These are phyloP conservation scores for Tetrax tetrax DNA, from an alignment of 2,113 vertebrate genomes.

Conservation along the genomic window DNA sequence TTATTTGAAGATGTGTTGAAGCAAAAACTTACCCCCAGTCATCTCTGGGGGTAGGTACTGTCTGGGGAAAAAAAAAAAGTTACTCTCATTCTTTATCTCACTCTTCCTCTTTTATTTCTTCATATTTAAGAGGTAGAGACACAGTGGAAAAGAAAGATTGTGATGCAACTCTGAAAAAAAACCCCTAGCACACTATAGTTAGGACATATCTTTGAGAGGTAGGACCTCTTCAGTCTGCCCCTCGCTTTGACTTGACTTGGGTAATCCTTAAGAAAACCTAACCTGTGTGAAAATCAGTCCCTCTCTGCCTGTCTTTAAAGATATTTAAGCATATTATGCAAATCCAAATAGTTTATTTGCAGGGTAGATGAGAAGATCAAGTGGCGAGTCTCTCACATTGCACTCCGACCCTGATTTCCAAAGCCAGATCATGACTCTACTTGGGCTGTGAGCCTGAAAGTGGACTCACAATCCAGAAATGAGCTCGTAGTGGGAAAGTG, in stretches of 20 bases:
- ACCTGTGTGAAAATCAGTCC: not conserved
- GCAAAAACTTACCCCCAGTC: not conserved
- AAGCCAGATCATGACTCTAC: not conserved
- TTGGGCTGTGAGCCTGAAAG: not conserved
- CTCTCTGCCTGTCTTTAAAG: not conserved
- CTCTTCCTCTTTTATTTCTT: not conserved
- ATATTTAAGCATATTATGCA: not conserved
- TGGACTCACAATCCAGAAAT: not conserved
- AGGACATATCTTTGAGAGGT: not conserved
- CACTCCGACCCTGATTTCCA: not conserved
- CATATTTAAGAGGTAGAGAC: not conserved
- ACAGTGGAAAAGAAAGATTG: not conserved
- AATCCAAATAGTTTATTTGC: not conserved
- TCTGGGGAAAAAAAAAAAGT: not conserved
- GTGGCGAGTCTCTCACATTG: too few relatives aligned
- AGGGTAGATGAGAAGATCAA: not conserved
- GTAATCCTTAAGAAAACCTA: not conserved
- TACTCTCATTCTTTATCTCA: not conserved
- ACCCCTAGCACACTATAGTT: accelerated
- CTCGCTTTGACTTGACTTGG: not conserved
- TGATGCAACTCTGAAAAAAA: not conserved
- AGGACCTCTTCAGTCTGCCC: not conserved
- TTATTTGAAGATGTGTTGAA: not conserved
- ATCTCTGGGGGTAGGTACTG: not conserved
- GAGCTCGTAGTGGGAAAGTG: not conserved